Base-by-base conservation (phyloP, 2,113 vertebrate genomes). In the Paraplagusia blochii region DNA sequence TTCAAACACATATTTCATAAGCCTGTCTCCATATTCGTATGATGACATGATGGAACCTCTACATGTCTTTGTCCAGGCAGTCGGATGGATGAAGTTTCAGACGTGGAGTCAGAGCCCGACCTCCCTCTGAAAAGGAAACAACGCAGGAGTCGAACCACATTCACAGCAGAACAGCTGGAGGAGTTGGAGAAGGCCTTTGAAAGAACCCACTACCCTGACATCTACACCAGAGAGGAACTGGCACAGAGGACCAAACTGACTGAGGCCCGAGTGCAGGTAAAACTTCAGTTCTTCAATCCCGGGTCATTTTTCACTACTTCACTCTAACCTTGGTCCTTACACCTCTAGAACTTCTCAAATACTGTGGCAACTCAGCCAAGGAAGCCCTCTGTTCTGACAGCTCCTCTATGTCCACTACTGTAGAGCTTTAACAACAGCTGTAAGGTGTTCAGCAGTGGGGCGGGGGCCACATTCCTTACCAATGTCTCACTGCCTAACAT, bases 101-200 rank as follows among this genome's bases (percentile, higher is more conserved):
- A 98, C 0, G 93, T 98, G n/a, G 96, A 98, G 66, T 98, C 95
- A 0, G 96, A 98, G 45, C 96, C 96, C 0, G 96, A 98, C 68
- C 91, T 98, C 53, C 96, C 95, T 0, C 76, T 98, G 80, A 98
- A 98, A 81, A 92, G 96, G n/a, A 98, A 98, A 79, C 96, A 98
- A 58, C 92, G 96, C 1, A 90, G 96, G 7, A 98, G 95, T 11
- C 88, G 96, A 44, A 98, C 96, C 54, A 98, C 96, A 0, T 98
- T 98, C 87, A 98, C 95, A 0, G 95, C 95, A 0, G 96, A 98
- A 76, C 96, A 98, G 87, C 88, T 98, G 85, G 96, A 98, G 79
- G 96, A 98, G 83, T 88, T 98, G 79, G 96, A 98, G 85, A 98
- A 98, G 56, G 95, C 95, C 33, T 98, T 98, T 0, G 96, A 98